Conservation (phyloP, 2,113 vertebrate genomes). For the Misgurnus anguillicaudatus region DNA sequence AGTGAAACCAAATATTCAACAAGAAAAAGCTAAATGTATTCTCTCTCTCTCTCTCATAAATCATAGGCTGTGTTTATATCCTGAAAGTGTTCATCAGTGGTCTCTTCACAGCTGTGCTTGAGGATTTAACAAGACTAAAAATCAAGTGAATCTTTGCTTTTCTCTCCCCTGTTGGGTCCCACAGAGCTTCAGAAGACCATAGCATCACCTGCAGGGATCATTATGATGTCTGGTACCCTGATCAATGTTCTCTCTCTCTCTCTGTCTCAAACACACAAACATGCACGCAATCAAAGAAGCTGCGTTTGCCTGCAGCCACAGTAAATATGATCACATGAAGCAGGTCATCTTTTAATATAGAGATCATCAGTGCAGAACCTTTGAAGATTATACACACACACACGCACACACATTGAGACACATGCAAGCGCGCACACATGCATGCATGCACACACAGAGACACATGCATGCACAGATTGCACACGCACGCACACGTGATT, state of each 20-base stretch:
- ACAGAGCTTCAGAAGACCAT: background rate
- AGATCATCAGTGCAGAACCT: no score
- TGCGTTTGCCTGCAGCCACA: background rate
- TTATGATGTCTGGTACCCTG: background rate
- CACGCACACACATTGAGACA: no score
- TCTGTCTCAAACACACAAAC: background rate
- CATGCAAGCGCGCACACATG: no score
- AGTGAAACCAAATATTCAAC: background rate
- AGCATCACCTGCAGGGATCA: background rate
- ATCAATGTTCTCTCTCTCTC: background rate
- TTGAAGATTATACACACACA: no score
- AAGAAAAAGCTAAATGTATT: no score
- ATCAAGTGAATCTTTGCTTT: background rate
- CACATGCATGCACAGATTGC: no score
- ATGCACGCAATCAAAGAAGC: background rate
- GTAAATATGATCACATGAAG: slow-evolving; percentile 9
- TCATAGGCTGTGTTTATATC: background rate
- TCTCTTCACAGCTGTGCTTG: background rate
- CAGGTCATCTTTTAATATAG: background rate
- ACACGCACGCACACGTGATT: no score
- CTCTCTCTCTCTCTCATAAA: no score
- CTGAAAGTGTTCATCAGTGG: background rate
- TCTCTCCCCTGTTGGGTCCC: background rate
- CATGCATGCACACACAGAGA: no score
- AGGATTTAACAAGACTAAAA: background rate